Evolutionary conservation across 2,888 invertebrate genomes (phyloP).

Genomic region (Dicycla oo): DNA sequence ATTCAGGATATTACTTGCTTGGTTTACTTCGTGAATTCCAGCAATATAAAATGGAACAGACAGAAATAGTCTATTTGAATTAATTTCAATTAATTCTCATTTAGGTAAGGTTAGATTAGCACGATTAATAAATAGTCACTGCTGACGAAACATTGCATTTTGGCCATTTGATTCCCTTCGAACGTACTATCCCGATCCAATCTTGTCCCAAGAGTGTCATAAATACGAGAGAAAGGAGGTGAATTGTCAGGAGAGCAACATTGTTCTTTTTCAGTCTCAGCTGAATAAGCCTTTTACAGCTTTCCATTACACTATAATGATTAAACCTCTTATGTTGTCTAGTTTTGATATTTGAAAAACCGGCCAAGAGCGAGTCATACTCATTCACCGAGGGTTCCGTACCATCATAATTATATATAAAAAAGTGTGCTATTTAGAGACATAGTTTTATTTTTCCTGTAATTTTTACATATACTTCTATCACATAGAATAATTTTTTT

Average conservation of each 20-base stretch:
- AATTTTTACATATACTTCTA: too few relatives aligned
- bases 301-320: background rate
- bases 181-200: background rate
- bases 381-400: too few relatives aligned
- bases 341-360: too few relatives aligned
- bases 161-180: background rate
- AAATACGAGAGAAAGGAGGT: slow-evolving; percentile 6
- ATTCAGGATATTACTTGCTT: background rate
- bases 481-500: too few relatives aligned
- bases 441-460: too few relatives aligned
- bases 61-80: background rate
- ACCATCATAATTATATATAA: too few relatives aligned
- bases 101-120: background rate
- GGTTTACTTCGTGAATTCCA: background rate
- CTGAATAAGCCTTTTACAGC: slow-evolving; percentile 1
- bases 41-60: background rate
- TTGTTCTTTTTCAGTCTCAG: background rate
- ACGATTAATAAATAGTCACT: too few relatives aligned
- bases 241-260: background rate
- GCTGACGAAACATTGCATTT: background rate
- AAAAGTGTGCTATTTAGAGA: too few relatives aligned
- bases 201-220: background rate
- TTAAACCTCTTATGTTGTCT: background rate
- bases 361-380: too few relatives aligned
- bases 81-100: background rate